Base-by-base conservation (phyloP, 2,113 vertebrate species). In the Ameiurus melas region DNA sequence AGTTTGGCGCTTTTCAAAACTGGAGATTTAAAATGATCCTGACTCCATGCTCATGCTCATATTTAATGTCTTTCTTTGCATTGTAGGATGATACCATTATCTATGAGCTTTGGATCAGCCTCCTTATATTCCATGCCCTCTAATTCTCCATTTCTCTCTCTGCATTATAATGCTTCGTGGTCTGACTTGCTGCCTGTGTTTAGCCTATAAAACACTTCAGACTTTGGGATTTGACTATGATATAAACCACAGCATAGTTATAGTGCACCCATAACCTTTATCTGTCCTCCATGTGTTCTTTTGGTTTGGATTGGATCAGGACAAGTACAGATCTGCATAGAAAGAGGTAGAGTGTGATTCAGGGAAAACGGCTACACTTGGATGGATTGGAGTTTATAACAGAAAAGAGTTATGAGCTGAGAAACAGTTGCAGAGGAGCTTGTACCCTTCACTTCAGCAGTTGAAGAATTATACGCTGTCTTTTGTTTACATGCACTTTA, bases 241-340 rank as follows among this genome's bases (percentile, higher is more conserved):
- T 77, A 55, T 62, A 88, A 88, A 88, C 81, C 47, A 43, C 17
- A 33, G 19, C 51, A 53, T 33, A 57, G 53, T 77, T 77, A 77
- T 27, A 83, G 43, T 84, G 39, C 70, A 36, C 55, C 57, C 70
- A 77, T 8, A 53, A 84, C 1, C 57, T 25, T 77, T 77, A 71
- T 19, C 81, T 53, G 81, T 10, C 51, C 86, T 83, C 58, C 60
- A 25, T 75, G 39, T 36, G 27, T 3, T 71, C 47, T 33, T n/a
- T 33, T 19, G 25, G 3, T 62, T 83, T 83, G 64, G 62, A 25
- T 20, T 71, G 51, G 57, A 87, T 70, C 58, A 81, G 47, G 64
- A 39, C 33, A 33, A 33, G n/a, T 9, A 39, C 19, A 71, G 2
- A 43, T 53, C 70, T 68, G 14, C 3, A 51, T 20, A 64, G n/a